Evolutionary conservation across 2,888 invertebrate genomes (phyloP), one percentile per base, ranked within the genome.

Genomic region (Machimus atricapillus): DNA sequence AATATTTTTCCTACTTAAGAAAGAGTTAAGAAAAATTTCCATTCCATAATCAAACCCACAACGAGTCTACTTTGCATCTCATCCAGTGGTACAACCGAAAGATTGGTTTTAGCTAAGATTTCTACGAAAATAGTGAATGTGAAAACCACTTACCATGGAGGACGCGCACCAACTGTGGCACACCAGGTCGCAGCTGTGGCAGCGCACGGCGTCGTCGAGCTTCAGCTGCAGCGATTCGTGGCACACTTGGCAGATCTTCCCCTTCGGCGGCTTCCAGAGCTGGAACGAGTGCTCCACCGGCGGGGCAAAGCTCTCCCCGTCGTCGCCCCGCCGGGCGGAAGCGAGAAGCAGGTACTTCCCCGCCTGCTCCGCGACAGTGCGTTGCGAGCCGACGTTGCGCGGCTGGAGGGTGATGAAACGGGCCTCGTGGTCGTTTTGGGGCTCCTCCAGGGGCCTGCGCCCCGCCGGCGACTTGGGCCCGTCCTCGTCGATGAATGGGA

Each of bases 401-500:
- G 89, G 89, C 78, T 89, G 88, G 0, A 89, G 87, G 6, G 89
- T 89, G 58, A 89, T 87, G 46, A 89, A 88, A 19, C 89, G 89
- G 6, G 46, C 85, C 31, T 79, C 56, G 66, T 87, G 86, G 56
- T 87, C 86, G 79, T 86, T 74, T 34, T 85, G 87, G 31, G 83
- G 37, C 5, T 86, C 86, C n/a, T 87, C 73, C 8, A 7, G 12
- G n/a, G 76, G n/a, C 37, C 19, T 76, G 37, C 34, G 76, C 5
- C 34, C 16, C 43, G 31, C 27, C 52, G 52, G 66, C 27, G 27
- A 66, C 66, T 66, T 87, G 83, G 85, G 23, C 73, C 31, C 89
- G 19, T 89, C 89, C 23, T 89, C 89, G 76, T 89, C 89, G 77
- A 89, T 89, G 87, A 89, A 89, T 74, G 89, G 89, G 66, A 89